A percentile compares a stretch with the other conserved stretches of the same genome.
Evolutionary conservation across 2,888 invertebrate species (phyloP).

Genomic region (Rhingia campestris): DNA sequence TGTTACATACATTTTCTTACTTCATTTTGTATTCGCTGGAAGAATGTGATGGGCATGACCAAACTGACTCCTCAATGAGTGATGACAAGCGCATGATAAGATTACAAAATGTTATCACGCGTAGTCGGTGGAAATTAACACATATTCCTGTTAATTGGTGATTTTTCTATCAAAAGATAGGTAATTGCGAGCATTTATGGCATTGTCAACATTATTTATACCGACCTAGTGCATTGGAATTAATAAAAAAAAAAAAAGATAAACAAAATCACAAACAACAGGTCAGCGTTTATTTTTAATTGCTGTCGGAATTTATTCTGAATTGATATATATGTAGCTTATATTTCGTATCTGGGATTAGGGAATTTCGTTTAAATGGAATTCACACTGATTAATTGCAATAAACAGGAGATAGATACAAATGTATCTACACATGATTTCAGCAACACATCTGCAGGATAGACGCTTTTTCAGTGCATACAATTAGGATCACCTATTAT

Average conservation of each 20-base stretch:
- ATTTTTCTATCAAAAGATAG: not conserved
- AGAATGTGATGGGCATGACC: slow-evolving; percentile 41
- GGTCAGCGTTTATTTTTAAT: slow-evolving; percentile 16
- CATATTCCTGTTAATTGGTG: not conserved
- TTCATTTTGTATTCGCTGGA: slow-evolving; percentile 8
- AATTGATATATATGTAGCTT: not conserved
- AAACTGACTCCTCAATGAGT: slow-evolving; percentile 14
- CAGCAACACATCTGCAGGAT: no score
- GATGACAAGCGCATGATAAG: slow-evolving; percentile 53
- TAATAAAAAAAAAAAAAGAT: not conserved
- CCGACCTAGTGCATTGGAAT: not conserved
- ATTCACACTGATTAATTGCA: not conserved
- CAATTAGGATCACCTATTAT: not conserved
- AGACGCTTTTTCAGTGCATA: slow-evolving; percentile 9
- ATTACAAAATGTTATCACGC: slow-evolving; percentile 59
- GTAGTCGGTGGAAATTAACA: slow-evolving; percentile 29
- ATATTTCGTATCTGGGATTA: not conserved
- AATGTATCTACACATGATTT: no score
- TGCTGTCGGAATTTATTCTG: not conserved
- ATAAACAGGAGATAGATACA: no score
- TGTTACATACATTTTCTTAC: not conserved
- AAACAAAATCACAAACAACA: not conserved
- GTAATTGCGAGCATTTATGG: slow-evolving; percentile 24
- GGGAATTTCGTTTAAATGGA: not conserved
- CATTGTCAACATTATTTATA: slow-evolving; percentile 17